A percentile compares a stretch with the other conserved stretches of the same genome.
phyloP scores from a whole-genome alignment of 2,113 vertebrate species.

The Ciconia maguari region DNA sequence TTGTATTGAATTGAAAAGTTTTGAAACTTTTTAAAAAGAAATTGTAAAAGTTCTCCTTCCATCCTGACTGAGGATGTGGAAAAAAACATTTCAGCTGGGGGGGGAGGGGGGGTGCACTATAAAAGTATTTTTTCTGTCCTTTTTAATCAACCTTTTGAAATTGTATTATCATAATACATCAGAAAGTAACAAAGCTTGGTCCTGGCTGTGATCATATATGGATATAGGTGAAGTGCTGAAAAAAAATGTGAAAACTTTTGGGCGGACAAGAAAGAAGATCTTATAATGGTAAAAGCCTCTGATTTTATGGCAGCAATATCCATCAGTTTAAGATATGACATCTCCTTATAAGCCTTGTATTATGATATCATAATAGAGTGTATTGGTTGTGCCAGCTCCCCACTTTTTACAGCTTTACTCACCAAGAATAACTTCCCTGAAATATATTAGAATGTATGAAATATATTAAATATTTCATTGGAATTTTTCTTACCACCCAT shows the following conservation, averaged over 20 bases:
- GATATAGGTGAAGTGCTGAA: not conserved
- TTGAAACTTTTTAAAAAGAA: not conserved
- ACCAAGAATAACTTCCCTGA: not conserved
- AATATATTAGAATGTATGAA: not conserved
- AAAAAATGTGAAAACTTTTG: not conserved
- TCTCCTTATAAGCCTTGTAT: not conserved
- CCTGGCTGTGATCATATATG: not conserved
- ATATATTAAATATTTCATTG: not conserved
- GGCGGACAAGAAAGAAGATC: not conserved
- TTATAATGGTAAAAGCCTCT: not conserved
- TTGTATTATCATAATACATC: not conserved
- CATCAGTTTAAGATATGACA: not conserved
- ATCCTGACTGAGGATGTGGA: not conserved
- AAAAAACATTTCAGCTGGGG: not conserved
- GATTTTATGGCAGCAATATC: not conserved
- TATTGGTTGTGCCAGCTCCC: not conserved
- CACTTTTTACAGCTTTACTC: not conserved
- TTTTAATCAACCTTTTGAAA: not conserved
- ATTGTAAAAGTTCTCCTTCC: not conserved
- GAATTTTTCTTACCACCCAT: not conserved
- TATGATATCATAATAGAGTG: not conserved
- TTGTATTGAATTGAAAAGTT: not conserved
- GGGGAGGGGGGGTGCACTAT: rapidly evolving
- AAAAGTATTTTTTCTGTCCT: not conserved
- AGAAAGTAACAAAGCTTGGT: not conserved